phyloP scores from a whole-genome alignment of 2,888 invertebrate species.

The Drosophila mayaguana region DNA sequence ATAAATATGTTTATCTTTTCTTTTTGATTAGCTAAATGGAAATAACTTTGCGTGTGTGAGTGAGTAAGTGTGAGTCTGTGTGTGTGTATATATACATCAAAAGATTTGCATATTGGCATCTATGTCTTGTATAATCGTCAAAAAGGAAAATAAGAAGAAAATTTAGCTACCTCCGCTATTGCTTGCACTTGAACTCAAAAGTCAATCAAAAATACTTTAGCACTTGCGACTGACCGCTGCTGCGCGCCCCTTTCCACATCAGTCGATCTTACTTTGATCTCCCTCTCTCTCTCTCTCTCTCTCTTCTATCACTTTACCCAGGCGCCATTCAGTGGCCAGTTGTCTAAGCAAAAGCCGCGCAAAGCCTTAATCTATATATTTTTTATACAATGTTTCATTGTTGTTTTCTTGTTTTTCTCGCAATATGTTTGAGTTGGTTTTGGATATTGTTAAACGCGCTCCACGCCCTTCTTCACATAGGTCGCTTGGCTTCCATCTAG shows the following conservation, averaged over 20 bases:
- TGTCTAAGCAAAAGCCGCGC: constrained; percentile 70
- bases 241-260: constrained; percentile 17
- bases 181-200: constrained; percentile 64
- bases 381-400: constrained; percentile 78
- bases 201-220: constrained; percentile 70
- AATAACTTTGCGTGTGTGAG: constrained; percentile 43
- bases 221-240: constrained; percentile 56
- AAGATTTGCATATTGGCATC: constrained; percentile 60
- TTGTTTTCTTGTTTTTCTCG: constrained; percentile 34
- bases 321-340: constrained; percentile 53
- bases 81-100: constrained; percentile 69
- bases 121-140: constrained; percentile 63
- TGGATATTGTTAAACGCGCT: constrained; percentile 45
- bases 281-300: not conserved
- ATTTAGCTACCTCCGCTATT: constrained; percentile 69
- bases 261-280: not conserved
- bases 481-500: constrained; percentile 33
- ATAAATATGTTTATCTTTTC: constrained; percentile 38
- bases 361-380: constrained; percentile 73
- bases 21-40: constrained; percentile 63
- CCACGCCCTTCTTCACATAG: constrained; percentile 40
- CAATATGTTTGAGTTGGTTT: constrained; percentile 50
- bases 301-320: constrained; percentile 39
- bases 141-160: constrained; percentile 56
- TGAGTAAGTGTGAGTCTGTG: not conserved